Evolutionary conservation across 2,888 invertebrate species (phyloP), one percentile per base, ranked within the genome.

Genomic region (Drosophila silvestris): DNA sequence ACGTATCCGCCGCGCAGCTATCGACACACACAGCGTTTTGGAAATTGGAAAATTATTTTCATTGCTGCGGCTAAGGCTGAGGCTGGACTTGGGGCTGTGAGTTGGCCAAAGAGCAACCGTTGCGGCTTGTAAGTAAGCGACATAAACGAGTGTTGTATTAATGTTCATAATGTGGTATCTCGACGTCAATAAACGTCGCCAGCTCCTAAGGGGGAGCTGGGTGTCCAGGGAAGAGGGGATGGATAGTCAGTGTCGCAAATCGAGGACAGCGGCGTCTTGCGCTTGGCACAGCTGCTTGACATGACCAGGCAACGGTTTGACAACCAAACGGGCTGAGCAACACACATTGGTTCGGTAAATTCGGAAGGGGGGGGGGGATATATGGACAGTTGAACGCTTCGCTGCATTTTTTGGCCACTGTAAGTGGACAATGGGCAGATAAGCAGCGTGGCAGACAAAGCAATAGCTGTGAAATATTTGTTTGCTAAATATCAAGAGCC

Each of bases 111-210:
- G 66, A 79, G 75, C 71, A 60, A 54, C 33, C 69, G 67, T 50
- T 74, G 71, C 67, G 65, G 87, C 91, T 91, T 92, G 92, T 92
- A 91, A 90, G 91, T 91, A 92, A 91, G 91, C 92, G 91, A 90
- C 92, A 90, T 92, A 92, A 92, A 92, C 91, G 92, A 91, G 92
- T 92, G 92, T 92, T 92, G 92, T 90, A 91, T 92, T 92, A 92
- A 92, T 92, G 92, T 92, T 92, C 92, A 90, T 91, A 92, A 91
- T 90, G 92, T 92, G 92, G 92, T 91, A 92, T 92, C 91, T 91
- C 90, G 88, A 92, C 92, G 92, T 92, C 92, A 92, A 92, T 92
- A 92, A 92, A 92, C 92, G 92, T 92, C 92, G 91, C 89, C 88
- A 81, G 59, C 57, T 39, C 66, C 63, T 37, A 32, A 26, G 44